phyloP scores from a whole-genome alignment of 2,113 vertebrate genomes.

The Notiomystis cincta region DNA sequence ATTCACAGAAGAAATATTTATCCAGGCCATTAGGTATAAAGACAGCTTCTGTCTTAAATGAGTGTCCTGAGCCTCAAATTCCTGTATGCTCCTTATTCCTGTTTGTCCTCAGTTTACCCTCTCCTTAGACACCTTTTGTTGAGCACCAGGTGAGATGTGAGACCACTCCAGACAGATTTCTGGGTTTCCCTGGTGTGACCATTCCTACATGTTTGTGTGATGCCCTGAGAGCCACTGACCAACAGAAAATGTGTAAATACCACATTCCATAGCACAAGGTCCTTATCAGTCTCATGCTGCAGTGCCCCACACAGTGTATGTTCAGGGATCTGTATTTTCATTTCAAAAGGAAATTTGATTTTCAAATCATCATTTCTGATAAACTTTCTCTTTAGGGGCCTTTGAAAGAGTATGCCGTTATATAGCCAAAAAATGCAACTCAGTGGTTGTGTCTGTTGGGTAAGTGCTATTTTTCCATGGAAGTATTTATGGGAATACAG shows the following conservation, averaged over 20 bases:
- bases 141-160: neutral
- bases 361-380: neutral
- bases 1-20: neutral
- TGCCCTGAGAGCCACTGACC: neutral
- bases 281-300: fast-evolving
- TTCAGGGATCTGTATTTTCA: neutral
- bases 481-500: neutral
- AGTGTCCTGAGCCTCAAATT: neutral
- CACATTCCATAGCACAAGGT: neutral
- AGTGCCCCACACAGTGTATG: neutral
- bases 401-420: constrained; percentile 18
- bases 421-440: constrained; percentile 25
- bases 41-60: neutral
- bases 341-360: neutral
- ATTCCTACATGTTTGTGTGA: neutral
- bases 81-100: neutral
- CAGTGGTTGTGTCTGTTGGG: constrained; percentile 26
- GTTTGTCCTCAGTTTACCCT: neutral
- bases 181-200: neutral
- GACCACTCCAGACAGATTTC: neutral
- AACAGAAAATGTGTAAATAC: neutral
- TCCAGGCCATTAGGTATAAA: neutral
- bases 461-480: neutral
- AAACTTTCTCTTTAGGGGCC: constrained; percentile 24
- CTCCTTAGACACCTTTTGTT: neutral